Conservation (phyloP, 1,140 invertebrate genomes). For the Helicoverpa armigera region DNA sequence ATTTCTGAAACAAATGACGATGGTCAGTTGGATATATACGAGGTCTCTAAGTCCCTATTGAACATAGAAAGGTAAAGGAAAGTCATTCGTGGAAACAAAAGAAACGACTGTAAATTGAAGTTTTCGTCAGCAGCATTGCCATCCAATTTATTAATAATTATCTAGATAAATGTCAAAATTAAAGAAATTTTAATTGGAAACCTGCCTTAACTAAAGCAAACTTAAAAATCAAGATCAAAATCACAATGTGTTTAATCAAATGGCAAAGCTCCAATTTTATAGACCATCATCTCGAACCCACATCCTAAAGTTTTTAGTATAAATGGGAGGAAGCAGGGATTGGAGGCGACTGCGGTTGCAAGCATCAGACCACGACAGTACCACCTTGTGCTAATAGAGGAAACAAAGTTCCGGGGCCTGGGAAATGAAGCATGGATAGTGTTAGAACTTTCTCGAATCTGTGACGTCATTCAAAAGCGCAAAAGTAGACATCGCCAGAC, state of each 20-base stretch:
- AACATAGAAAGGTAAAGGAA: no score
- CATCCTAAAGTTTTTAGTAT: conserved; percentile 64
- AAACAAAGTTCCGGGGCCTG: conserved; percentile 37
- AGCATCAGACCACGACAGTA: conserved; percentile 46
- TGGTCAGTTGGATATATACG: no score
- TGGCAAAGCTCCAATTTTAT: conserved; percentile 11
- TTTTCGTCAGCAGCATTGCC: no score
- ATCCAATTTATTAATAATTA: no score
- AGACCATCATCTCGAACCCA: conserved; percentile 54
- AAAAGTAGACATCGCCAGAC: no score
- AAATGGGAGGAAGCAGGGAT: conserved; percentile 61
- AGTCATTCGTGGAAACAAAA: background rate
- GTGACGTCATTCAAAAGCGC: background rate
- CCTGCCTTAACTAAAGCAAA: background rate
- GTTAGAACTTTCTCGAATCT: background rate
- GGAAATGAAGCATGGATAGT: conserved; percentile 26
- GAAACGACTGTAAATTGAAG: background rate
- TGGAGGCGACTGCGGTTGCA: conserved; percentile 57
- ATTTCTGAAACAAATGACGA: conserved; percentile 87
- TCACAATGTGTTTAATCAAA: conserved; percentile 44
- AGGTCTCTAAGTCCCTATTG: no score
- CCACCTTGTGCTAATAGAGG: conserved; percentile 37
- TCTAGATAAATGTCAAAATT: no score
- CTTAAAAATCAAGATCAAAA: background rate
- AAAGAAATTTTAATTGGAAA: background rate